Conservation (phyloP, 2,797 vertebrate species). For the Hipposideros larvatus region DNA sequence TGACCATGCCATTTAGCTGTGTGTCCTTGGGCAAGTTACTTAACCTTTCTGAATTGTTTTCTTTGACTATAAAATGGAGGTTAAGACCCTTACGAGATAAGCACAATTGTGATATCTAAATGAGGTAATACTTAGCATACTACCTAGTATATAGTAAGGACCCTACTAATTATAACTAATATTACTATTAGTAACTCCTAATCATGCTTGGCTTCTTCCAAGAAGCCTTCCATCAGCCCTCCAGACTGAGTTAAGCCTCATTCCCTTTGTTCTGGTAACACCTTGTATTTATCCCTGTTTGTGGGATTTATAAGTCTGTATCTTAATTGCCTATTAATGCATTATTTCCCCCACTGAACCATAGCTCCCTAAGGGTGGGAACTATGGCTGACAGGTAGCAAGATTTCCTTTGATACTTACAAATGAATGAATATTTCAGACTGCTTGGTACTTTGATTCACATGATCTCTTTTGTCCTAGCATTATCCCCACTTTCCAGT, state of each 20-base stretch:
- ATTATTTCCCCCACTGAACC: neutral
- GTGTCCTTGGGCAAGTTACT: slow-evolving; percentile 4
- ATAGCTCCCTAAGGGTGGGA: neutral
- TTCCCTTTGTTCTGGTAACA: neutral
- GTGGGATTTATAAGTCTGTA: neutral
- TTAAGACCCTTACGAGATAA: neutral
- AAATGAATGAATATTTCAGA: neutral
- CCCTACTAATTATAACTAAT: neutral
- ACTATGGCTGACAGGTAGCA: neutral
- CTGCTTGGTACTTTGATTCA: neutral
- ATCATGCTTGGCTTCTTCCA: neutral
- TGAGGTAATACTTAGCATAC: neutral
- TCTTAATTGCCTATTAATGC: neutral
- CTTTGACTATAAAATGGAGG: neutral
- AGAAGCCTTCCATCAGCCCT: neutral
- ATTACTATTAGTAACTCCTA: neutral
- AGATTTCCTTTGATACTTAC: neutral
- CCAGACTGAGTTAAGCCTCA: neutral
- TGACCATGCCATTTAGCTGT: neutral
- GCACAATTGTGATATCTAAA: neutral
- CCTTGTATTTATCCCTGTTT: neutral
- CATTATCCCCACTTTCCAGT: neutral
- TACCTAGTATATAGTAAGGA: neutral
- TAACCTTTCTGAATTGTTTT: slow-evolving; percentile 8
- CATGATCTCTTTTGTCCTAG: neutral